Evolutionary conservation across 2,113 vertebrate genomes (phyloP).

Genomic region (Amphiprion percula): DNA sequence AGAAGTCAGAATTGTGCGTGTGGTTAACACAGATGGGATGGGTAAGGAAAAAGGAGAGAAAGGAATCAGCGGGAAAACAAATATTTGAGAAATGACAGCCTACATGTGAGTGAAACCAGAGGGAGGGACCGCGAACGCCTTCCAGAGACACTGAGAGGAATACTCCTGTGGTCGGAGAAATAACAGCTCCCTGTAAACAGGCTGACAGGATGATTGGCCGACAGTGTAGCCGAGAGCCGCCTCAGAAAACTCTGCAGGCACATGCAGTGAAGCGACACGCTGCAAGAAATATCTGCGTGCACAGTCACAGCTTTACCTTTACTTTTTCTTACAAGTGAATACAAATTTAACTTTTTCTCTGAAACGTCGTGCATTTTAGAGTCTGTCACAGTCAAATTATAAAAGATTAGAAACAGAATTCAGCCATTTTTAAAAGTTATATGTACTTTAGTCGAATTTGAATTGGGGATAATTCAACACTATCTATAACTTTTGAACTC

Average conservation of each 20-base stretch:
- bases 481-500: too few relatives aligned
- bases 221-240: slow-evolving; percentile 31
- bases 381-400: too few relatives aligned
- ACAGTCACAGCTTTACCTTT: not conserved
- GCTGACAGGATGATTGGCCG: slow-evolving; percentile 59
- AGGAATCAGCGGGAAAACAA: slow-evolving; percentile 49
- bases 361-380: too few relatives aligned
- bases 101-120: slow-evolving; percentile 47
- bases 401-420: too few relatives aligned
- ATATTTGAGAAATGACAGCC: slow-evolving; percentile 68
- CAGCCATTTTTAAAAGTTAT: too few relatives aligned
- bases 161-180: slow-evolving; percentile 53
- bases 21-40: not conserved
- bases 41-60: not conserved
- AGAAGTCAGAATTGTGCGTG: not conserved
- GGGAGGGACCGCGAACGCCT: slow-evolving; percentile 34
- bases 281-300: not conserved
- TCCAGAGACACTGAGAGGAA: slow-evolving; percentile 46
- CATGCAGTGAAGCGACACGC: slow-evolving; percentile 9
- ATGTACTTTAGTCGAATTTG: too few relatives aligned
- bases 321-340: too few relatives aligned
- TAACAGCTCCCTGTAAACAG: slow-evolving; percentile 40
- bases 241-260: slow-evolving; percentile 9
- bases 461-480: too few relatives aligned
- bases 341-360: too few relatives aligned